These are phyloP conservation scores for Scyliorhinus canicula DNA, from an alignment of 2,797 vertebrate species.

Conservation along the genomic window DNA sequence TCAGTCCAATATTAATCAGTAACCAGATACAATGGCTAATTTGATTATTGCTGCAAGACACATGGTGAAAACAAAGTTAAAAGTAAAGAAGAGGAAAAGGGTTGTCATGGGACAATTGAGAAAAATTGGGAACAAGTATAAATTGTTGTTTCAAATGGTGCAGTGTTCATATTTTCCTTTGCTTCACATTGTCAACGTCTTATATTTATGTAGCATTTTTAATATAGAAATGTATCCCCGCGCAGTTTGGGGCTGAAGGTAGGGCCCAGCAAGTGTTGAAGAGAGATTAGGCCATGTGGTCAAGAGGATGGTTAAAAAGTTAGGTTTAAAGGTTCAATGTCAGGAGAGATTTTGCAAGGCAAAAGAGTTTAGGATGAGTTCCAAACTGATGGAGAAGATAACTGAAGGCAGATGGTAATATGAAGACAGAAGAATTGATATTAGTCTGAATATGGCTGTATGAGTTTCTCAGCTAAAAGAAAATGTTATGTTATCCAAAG, in stretches of 20 bases:
- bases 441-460: neutral
- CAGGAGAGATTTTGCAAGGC: neutral
- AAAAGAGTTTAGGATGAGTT: neutral
- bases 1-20: constrained; percentile 27
- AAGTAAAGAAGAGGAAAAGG: neutral
- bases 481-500: too few relatives aligned
- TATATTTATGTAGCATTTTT: neutral
- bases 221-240: neutral
- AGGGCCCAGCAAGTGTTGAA: neutral
- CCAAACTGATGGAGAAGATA: neutral
- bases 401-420: neutral
- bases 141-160: neutral
- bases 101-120: neutral
- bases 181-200: neutral
- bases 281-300: neutral
- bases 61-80: neutral
- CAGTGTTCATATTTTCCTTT: neutral
- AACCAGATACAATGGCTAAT: constrained; percentile 16
- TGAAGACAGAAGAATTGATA: neutral
- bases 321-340: neutral
- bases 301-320: neutral
- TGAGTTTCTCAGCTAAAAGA: too few relatives aligned
- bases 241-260: neutral
- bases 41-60: neutral
- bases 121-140: neutral